Conservation (phyloP, 2,797 vertebrate genomes). For the Lates japonicus region DNA sequence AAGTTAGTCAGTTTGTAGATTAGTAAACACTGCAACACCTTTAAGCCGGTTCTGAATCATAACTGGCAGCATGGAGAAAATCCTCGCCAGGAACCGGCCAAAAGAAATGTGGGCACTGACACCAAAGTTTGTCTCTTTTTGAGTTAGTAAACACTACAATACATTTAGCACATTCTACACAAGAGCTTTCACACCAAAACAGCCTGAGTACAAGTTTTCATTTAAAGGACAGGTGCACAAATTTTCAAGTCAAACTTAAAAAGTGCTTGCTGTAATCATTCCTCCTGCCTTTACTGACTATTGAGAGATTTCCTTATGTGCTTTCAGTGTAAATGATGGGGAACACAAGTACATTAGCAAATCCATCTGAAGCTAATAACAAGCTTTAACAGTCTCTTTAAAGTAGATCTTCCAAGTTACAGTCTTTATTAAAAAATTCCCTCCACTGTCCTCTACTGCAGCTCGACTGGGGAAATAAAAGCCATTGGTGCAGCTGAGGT, state of each 20-base stretch:
- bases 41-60: constrained; percentile 58
- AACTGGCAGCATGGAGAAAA: constrained; percentile 39
- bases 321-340: background rate
- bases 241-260: constrained; percentile 6
- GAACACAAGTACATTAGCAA: background rate
- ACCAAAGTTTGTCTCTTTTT: constrained; percentile 51
- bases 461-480: background rate
- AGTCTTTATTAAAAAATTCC: background rate
- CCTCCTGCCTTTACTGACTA: background rate
- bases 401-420: background rate
- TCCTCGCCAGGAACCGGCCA: constrained; percentile 31
- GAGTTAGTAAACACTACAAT: constrained; percentile 50
- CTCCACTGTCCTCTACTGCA: constrained; percentile 2
- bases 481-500: too few relatives aligned
- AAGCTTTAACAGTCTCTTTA: background rate
- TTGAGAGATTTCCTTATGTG: background rate
- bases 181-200: constrained; percentile 29
- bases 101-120: constrained; percentile 44
- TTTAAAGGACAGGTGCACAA: constrained; percentile 10
- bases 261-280: background rate
- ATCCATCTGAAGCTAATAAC: background rate
- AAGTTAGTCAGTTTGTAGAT: constrained; percentile 54
- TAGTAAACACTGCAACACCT: constrained; percentile 64
- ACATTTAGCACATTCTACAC: constrained; percentile 49
- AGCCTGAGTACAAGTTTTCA: constrained; percentile 2